A percentile compares a stretch with the other conserved stretches of the same genome.
Evolutionary conservation across 2,113 vertebrate genomes (phyloP).

Genomic region (Sapajus apella): DNA sequence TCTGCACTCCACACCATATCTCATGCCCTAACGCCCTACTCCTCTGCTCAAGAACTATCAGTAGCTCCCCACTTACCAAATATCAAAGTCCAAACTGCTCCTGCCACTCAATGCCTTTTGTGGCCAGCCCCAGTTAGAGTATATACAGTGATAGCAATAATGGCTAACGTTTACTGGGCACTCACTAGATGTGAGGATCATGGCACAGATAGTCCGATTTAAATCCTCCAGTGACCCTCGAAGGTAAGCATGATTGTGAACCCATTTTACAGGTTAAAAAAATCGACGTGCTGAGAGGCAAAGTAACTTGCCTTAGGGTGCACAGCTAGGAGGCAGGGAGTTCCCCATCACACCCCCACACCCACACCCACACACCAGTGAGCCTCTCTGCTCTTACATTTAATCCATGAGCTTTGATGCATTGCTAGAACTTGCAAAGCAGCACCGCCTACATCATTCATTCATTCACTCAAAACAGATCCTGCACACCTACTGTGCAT

Average conservation of each 20-base stretch:
- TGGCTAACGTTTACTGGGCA: not conserved
- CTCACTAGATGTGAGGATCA: not conserved
- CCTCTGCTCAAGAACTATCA: not conserved
- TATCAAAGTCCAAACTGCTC: not conserved
- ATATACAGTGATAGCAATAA: accelerated
- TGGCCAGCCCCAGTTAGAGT: not conserved
- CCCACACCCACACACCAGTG: accelerated
- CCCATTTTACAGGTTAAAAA: not conserved
- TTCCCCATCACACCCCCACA: not conserved
- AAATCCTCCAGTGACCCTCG: not conserved
- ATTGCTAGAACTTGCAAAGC: accelerated
- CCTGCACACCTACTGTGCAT: accelerated
- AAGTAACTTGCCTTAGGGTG: not conserved
- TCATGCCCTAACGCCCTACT: not conserved
- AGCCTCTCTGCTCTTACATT: accelerated
- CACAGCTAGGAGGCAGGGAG: not conserved
- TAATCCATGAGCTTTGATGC: not conserved
- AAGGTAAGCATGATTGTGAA: not conserved
- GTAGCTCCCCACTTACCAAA: not conserved
- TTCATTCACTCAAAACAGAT: accelerated
- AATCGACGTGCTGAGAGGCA: not conserved
- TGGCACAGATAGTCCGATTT: not conserved
- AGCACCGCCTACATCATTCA: accelerated
- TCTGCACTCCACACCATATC: not conserved
- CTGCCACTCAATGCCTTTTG: not conserved